Conservation (phyloP, 2,888 invertebrate genomes). For the Drosophila sordidapex region DNA sequence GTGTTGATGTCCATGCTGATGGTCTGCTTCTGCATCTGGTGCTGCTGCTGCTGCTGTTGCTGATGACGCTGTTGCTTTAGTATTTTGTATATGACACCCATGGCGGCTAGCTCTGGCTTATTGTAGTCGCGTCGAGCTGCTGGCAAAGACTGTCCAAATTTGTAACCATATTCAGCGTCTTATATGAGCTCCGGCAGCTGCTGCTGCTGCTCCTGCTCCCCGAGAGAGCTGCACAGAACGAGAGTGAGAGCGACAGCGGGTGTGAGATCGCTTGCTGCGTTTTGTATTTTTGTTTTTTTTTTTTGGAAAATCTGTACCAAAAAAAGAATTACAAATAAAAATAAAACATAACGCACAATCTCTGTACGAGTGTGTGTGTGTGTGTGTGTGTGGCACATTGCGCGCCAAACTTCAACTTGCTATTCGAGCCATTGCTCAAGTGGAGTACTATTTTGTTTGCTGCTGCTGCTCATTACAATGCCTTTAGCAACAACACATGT, state of each 20-base stretch:
- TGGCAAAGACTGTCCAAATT: slow-evolving; percentile 65
- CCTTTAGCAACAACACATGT: slow-evolving; percentile 74
- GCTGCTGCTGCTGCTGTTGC: slow-evolving; percentile 38
- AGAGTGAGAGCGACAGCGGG: slow-evolving; percentile 22
- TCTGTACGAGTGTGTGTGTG: slow-evolving; percentile 6
- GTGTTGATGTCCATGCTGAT: slow-evolving; percentile 60
- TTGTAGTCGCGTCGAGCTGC: slow-evolving; percentile 58
- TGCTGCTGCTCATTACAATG: slow-evolving; percentile 65
- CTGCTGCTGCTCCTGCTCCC: slow-evolving; percentile 10
- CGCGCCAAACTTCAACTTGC: slow-evolving; percentile 60
- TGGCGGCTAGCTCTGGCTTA: slow-evolving; percentile 43
- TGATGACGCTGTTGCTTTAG: slow-evolving; percentile 72
- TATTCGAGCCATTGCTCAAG: slow-evolving; percentile 63
- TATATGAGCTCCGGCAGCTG: slow-evolving; percentile 44
- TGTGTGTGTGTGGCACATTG: slow-evolving; percentile 46
- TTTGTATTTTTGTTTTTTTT: slow-evolving; percentile 55
- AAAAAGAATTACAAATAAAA: slow-evolving; percentile 66
- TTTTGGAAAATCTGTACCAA: slow-evolving; percentile 58
- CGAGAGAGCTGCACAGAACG: slow-evolving; percentile 18
- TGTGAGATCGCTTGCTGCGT: slow-evolving; percentile 25
- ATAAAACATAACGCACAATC: slow-evolving; percentile 68
- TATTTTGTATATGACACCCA: slow-evolving; percentile 82
- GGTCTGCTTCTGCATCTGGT: slow-evolving; percentile 12
- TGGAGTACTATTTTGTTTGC: slow-evolving; percentile 62
- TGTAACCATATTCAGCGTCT: slow-evolving; percentile 46